phyloP scores from a whole-genome alignment of 2,113 vertebrate genomes.

The Leucosticte australis region DNA sequence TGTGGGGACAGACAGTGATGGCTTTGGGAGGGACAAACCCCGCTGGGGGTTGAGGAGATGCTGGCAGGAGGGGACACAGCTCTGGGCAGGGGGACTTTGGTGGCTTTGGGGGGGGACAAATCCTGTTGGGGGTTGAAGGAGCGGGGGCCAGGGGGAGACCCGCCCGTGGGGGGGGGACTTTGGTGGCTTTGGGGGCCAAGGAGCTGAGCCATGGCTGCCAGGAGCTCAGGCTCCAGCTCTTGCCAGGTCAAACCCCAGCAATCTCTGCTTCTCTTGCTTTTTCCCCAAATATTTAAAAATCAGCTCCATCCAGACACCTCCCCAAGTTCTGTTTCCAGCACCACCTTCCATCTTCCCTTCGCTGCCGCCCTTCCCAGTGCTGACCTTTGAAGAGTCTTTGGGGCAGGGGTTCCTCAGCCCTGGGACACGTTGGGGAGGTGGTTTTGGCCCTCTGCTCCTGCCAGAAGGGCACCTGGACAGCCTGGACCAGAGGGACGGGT shows the following conservation, averaged over 20 bases:
- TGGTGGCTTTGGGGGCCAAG: background rate
- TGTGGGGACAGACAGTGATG: background rate
- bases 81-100: background rate
- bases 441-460: background rate
- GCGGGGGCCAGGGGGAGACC: background rate
- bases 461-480: background rate
- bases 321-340: background rate
- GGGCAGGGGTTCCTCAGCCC: background rate
- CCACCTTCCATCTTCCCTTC: accelerated
- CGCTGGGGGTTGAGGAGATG: background rate
- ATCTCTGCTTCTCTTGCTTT: background rate
- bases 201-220: background rate
- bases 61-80: background rate
- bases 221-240: background rate
- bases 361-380: accelerated
- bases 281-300: accelerated
- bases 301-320: background rate
- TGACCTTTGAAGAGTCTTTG: background rate
- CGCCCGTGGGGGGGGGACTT: background rate
- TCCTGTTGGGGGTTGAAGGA: accelerated
- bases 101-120: background rate
- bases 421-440: background rate
- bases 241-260: background rate
- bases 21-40: background rate
- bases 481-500: accelerated